Base-by-base conservation (phyloP, 2,888 invertebrate genomes). In the Hirtodrosophila cameraria region DNA sequence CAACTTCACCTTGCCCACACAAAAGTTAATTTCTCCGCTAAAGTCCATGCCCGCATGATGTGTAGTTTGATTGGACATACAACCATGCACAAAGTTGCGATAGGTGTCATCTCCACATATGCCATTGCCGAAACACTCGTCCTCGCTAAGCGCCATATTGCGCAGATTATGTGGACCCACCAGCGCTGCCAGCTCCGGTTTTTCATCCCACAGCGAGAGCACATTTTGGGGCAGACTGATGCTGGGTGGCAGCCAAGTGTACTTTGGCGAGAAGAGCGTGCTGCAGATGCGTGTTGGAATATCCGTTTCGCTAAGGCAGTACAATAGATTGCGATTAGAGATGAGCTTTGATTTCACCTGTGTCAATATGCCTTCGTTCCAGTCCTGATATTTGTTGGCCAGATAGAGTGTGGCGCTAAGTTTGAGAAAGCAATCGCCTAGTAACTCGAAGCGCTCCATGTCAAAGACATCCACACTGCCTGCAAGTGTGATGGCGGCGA, bases 391-490 rank as follows among this genome's bases (percentile, higher is more conserved):
- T 3, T 91, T 91, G 62, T 93, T 92, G 77, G 93, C 94, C 18
- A 97, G 91, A 88, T 93, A 95, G 0, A 95, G 90, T 0, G 96
- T 94, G 5, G 93, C 91, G 18, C 94, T 93, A 70, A 94, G 94
- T 90, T 97, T 97, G 2, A 97, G 91, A 79, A 95, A 95, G 0
- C 96, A 95, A 91, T 97, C 97, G 0, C 97, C 97, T 28, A 97
- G 92, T 0, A 96, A 94, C 90, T 97, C 97, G 27, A 95, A 91
- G 3, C 96, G 92, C 89, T 97, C 97, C 87, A 96, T 92, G 88
- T 96, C 94, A 49, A 96, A 94, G 31, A 93, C 92, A 87, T 97
- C 97, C 53, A 93, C 92, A 0, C 94, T 93, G 64, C 92, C 92
- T 8, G 94, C 92, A 31, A 94, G 91, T 0, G 96, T 96, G 8